These are phyloP conservation scores for Trogon melanurus DNA, from an alignment of 2,113 vertebrate genomes.

Conservation along the genomic window DNA sequence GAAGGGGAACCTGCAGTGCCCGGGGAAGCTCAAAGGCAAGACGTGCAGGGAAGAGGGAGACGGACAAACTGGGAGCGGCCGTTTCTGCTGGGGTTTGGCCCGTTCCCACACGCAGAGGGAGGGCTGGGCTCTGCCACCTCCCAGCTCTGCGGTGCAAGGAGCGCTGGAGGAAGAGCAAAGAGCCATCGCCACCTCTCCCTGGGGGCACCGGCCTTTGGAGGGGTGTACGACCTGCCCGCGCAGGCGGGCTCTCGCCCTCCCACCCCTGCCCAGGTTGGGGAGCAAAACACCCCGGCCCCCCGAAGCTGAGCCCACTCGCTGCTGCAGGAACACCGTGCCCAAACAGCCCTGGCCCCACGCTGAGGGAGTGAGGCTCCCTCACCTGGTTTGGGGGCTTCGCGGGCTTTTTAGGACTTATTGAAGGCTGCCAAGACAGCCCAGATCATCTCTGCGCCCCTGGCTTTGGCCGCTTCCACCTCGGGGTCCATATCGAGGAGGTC, in stretches of 20 bases:
- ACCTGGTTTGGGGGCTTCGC: background rate
- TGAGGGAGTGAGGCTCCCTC: background rate
- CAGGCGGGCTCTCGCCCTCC: background rate
- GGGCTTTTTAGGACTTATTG: slow-evolving; percentile 75
- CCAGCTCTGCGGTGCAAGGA: background rate
- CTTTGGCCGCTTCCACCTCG: slow-evolving; percentile 77
- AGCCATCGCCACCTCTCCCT: background rate
- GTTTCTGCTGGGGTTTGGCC: rapidly evolving
- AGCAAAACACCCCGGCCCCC: background rate
- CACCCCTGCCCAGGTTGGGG: background rate
- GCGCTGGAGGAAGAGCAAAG: background rate
- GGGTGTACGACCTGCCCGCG: rapidly evolving
- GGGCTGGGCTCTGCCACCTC: background rate
- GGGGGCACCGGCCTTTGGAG: background rate
- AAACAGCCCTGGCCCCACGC: rapidly evolving
- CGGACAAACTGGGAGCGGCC: too few relatives aligned
- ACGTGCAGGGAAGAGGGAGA: rapidly evolving
- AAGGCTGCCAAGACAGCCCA: slow-evolving; percentile 88
- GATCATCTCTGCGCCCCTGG: slow-evolving; percentile 78
- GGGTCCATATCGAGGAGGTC: slow-evolving; percentile 82
- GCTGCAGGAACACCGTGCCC: background rate
- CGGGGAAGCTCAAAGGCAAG: background rate
- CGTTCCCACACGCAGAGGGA: rapidly evolving
- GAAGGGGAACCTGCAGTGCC: rapidly evolving
- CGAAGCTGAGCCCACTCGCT: background rate